Percentiles rank a stretch among this genome's conserved stretches.
These are phyloP conservation scores for Megaptera novaeangliae DNA, from an alignment of 2,113 vertebrate species.

Conservation along the genomic window DNA sequence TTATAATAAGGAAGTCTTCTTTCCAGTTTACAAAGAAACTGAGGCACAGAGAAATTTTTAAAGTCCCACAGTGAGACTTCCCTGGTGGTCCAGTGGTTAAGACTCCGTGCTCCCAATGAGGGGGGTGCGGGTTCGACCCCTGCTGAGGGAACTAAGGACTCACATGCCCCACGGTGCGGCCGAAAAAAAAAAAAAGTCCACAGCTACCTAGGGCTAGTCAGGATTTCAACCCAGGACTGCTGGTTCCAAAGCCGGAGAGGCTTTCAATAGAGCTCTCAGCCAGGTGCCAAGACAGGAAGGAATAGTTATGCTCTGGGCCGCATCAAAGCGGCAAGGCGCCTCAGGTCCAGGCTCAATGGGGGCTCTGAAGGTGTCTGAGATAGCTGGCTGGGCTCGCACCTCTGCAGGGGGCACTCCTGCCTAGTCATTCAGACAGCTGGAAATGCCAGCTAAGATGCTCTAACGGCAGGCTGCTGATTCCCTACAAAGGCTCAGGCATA, in stretches of 20 bases:
- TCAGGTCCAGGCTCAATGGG: background rate
- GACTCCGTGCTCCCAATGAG: rapidly evolving
- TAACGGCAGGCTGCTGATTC: background rate
- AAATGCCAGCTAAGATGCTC: background rate
- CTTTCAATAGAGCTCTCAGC: background rate
- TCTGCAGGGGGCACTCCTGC: background rate
- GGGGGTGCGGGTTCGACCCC: no score
- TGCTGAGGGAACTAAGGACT: no score
- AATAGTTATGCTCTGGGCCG: background rate
- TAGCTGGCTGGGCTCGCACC: rapidly evolving
- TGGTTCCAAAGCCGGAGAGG: background rate
- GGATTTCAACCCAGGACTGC: background rate
- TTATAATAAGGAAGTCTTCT: background rate
- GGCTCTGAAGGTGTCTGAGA: background rate
- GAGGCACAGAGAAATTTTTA: background rate
- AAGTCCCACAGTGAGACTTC: background rate
- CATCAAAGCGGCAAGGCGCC: no score
- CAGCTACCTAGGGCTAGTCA: no score
- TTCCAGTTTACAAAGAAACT: background rate
- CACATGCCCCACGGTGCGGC: no score
- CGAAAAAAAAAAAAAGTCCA: no score
- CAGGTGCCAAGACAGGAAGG: rapidly evolving
- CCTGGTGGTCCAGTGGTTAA: no score
- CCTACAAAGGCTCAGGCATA: background rate
- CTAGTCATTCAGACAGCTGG: background rate